Evolutionary conservation across 2,888 invertebrate genomes (phyloP), one percentile per base, ranked within the genome.

Genomic region (Acleris emargana): DNA sequence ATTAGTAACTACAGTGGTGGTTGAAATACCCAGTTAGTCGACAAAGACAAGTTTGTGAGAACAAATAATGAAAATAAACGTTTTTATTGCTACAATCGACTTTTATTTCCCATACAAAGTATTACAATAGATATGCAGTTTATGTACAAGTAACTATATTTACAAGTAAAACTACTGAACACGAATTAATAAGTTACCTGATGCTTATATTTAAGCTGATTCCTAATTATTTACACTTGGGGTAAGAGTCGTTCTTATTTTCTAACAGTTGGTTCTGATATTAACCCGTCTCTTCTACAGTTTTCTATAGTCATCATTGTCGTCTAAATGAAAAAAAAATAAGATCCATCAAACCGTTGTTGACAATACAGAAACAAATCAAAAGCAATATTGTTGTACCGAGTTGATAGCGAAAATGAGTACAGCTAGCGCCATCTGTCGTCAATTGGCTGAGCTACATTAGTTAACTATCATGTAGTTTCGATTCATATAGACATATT

Each of bases 71-170:
- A 76, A 77, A 88, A 87, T 87, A 89, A 88, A 90, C 81, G 87
- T 88, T 91, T 90, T 86, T 88, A 91, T 90, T 89, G 89, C 87
- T 88, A 86, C 75, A 84, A 71, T 79, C 71, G 83, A 79, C 77
- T 88, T 89, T 90, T 86, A 87, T 87, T 89, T 80, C 69, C 72
- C 73, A 74, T 75, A 73, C 77, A 83, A 83, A 82, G 80, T 78
- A 73, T 82, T 88, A 86, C 76, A 88, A 88, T 88, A 88, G 87
- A 88, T 89, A 88, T 73, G 77, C 73, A 76, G 58, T 64, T 68
- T 64, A 84, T 82, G 66, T 83, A 82, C 82, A 83, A 53, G 67
- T 67, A 64, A 59, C 60, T 61, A 53, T 69, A 68, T 73, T 71
- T 76, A 62, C 72, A 75, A n/a, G 57, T 72, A 75, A 62, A 69